Base-by-base conservation (phyloP, 2,113 vertebrate species). In the Baryphthengus martii region DNA sequence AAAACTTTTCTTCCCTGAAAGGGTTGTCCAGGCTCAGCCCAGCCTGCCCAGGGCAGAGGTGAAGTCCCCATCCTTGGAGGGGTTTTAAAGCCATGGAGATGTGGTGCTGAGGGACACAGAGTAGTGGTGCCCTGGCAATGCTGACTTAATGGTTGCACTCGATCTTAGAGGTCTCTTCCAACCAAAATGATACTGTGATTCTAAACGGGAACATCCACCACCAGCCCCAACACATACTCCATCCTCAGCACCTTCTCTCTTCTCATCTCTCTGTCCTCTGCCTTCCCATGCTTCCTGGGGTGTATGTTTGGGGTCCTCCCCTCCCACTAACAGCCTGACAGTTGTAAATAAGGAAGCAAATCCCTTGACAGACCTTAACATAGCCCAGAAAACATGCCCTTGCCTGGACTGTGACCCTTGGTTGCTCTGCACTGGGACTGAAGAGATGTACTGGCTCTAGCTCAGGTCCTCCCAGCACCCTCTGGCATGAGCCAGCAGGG, bases 231-330 rank as follows among this genome's bases (percentile, higher is more conserved):
- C 6, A n/a, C 21, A 6, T 0, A 2, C 14, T 53, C 50, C n/a
- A 13, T 31, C 37, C 13, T 47, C 37, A 50, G 1, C 7, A 13
- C 9, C 49, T 70, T 28, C 16, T 49, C 19, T 53, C 31, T 19
- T 49, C 31, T 49, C 20, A 3, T 19, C 31, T 42, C 29, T 11
- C 11, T 26, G 18, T 37, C 58, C 28, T 63, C 28, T 62, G 26
- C 47, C 28, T 53, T 63, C 18, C 31, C 23, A 4, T 2, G 0
- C 16, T 11, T 33, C 42, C 40, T 4, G 0, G 12, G 33, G 42
- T 12, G 4, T 23, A 1, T 17, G 11, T 70, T 7, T 39, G 47
- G 44, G 29, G 39, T 50, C 17, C 42, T 86, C 3, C 2, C 6
- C 26, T 74, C 15, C 4, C 3, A 0, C 28, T 28, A 25, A 40